Evolutionary conservation across 2,113 vertebrate species (phyloP).

Genomic region (Pseudopipra pipra): DNA sequence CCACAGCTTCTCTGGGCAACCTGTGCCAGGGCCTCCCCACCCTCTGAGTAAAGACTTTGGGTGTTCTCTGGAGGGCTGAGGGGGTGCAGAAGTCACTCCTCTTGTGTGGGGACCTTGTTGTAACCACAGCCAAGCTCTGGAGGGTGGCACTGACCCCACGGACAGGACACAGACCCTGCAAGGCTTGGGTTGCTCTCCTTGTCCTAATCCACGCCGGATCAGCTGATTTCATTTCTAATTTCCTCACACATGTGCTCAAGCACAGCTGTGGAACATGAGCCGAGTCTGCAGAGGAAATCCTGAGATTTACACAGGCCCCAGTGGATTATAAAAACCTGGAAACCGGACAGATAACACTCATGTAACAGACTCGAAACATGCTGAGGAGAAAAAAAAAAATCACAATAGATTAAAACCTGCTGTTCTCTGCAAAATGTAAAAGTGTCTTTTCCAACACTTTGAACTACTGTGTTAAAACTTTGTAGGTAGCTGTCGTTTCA

Average conservation of each 20-base stretch:
- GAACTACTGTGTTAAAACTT: conserved; percentile 59
- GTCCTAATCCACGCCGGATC: conserved; percentile 47
- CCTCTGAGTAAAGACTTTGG: neutral
- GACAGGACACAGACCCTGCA: neutral
- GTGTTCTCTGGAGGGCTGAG: neutral
- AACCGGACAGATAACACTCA: conserved; percentile 68
- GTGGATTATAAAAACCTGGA: conserved; percentile 64
- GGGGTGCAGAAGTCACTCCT: neutral
- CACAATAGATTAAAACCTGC: conserved; percentile 61
- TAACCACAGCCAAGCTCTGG: rapidly evolving
- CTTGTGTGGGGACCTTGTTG: neutral
- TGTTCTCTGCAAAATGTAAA: conserved; percentile 61
- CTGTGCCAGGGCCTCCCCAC: neutral
- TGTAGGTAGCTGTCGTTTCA: conserved; percentile 39
- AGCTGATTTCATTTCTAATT: conserved; percentile 72
- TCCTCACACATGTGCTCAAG: conserved; percentile 65
- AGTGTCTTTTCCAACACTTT: conserved; percentile 64
- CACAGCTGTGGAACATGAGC: conserved; percentile 74
- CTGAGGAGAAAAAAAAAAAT: conserved; percentile 15
- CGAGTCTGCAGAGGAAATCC: conserved; percentile 71
- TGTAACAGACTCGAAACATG: conserved; percentile 56
- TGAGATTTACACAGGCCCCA: conserved; percentile 68
- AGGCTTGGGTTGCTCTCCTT: neutral
- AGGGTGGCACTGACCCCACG: neutral
- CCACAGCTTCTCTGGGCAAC: neutral